Percentiles rank a stretch among this genome's conserved stretches.
Evolutionary conservation across 2,888 invertebrate species (phyloP).

Genomic region (Charanyca ferruginea): DNA sequence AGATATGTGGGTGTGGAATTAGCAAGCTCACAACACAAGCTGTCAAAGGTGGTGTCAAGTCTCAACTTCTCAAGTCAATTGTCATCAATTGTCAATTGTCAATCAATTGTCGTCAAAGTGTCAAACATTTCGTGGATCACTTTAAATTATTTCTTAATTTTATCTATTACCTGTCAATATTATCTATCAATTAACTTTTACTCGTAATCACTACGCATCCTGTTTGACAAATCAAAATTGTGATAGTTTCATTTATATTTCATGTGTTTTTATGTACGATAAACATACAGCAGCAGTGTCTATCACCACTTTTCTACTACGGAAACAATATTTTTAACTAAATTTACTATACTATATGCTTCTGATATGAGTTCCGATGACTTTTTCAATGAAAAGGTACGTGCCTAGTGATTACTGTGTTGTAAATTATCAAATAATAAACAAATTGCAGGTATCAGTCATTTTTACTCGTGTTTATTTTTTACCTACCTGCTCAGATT

Average conservation of each 20-base stretch:
- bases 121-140: slow-evolving; percentile 10
- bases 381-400: slow-evolving; percentile 36
- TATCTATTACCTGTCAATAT: slow-evolving; percentile 14
- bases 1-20: too few species aligned
- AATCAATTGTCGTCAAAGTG: too few species aligned
- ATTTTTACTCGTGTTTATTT: not conserved
- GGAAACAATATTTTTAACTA: not conserved
- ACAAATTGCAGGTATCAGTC: slow-evolving; percentile 25
- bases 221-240: not conserved
- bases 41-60: too few species aligned
- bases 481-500: not conserved
- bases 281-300: too few species aligned
- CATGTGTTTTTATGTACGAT: too few species aligned
- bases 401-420: slow-evolving; percentile 26
- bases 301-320: not conserved
- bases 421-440: slow-evolving; percentile 2
- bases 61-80: too few species aligned
- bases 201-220: not conserved
- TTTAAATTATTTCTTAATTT: slow-evolving; percentile 13
- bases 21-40: too few species aligned
- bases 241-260: not conserved
- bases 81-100: not conserved
- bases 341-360: not conserved
- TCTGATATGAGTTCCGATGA: slow-evolving; percentile 38
- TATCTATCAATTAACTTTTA: slow-evolving; percentile 21